Conservation (phyloP, 2,797 vertebrate species). For the Chaetodon trifasciatus region DNA sequence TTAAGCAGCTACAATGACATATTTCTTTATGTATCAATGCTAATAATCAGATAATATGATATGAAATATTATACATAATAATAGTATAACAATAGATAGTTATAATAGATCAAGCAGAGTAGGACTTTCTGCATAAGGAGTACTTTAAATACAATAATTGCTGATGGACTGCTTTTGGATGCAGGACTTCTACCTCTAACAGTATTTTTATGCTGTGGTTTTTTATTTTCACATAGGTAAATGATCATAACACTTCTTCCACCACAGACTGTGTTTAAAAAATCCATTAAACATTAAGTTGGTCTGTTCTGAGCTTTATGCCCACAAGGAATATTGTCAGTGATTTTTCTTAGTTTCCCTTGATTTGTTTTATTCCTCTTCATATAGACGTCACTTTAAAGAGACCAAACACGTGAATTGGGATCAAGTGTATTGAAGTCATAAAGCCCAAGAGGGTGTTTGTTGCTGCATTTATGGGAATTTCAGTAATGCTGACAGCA, state of each 20-base stretch:
- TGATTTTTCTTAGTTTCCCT: slow-evolving; percentile 21
- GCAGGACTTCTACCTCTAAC: neutral
- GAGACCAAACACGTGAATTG: slow-evolving; percentile 35
- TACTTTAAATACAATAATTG: neutral
- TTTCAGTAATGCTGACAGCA: slow-evolving; percentile 68
- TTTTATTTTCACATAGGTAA: neutral
- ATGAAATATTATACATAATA: neutral
- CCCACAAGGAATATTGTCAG: slow-evolving; percentile 13
- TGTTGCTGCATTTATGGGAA: slow-evolving; percentile 61
- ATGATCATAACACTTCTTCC: neutral
- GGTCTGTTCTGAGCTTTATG: slow-evolving; percentile 10
- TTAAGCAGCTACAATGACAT: neutral
- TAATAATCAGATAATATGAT: neutral
- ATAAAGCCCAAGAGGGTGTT: slow-evolving; percentile 55
- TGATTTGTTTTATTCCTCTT: slow-evolving; percentile 29
- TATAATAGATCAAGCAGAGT: neutral
- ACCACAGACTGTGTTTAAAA: neutral
- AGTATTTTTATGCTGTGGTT: neutral
- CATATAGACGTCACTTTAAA: slow-evolving; percentile 41
- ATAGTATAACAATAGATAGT: too few species aligned
- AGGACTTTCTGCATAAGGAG: neutral
- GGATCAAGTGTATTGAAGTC: slow-evolving; percentile 43
- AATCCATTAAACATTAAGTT: neutral
- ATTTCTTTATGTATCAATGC: neutral
- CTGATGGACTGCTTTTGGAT: neutral